Base-by-base conservation (phyloP, 2,797 vertebrate genomes). In the Diglossa cyanea region DNA sequence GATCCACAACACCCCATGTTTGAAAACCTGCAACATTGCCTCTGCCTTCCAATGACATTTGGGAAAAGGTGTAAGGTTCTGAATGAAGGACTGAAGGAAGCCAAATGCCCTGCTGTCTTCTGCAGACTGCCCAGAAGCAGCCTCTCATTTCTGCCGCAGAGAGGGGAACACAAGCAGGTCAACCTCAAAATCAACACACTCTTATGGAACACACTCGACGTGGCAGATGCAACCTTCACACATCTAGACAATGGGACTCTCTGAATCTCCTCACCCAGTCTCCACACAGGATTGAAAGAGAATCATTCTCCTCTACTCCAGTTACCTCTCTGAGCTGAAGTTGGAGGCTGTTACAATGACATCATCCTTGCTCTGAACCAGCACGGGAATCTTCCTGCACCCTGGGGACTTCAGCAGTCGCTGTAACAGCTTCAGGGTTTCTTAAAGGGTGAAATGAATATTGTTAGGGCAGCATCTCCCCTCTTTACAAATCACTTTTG, bases 321-420 rank as follows among this genome's bases (percentile, higher is more conserved):
- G 2, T 96, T 97, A 99, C 99, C 99, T 99, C 98, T 99, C 99
- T 5, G 99, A 99, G 95, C 99, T 99, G 98, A 99, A 99, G 98
- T 99, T 99, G 93, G 99, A 99, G 65, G 99, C 99, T 0, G 99
- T 99, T 85, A 99, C 99, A 44, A 99, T 99, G 96, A 99, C 99
- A 66, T 99, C 99, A n/a, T 99, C 99, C 95, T 98, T 99, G 97
- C 99, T 99, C 98, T 99, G 99, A 57, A 99, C 99, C 96, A 99
- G 97, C 71, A 99, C 99, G 1, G 99, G 99, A 93, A 99, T 99
- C 98, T 99, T 99, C 96, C 99, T 98, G 95, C 99, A 99, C 88
- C 99, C 99, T 13, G 99, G 99, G 18, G 99, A 99, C 97, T 99
- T 99, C 86, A 99, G 98, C 93, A 99, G 97, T 97, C 99, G 98